phyloP scores from a whole-genome alignment of 1,140 invertebrate genomes.

The Drosophila sp. region DNA sequence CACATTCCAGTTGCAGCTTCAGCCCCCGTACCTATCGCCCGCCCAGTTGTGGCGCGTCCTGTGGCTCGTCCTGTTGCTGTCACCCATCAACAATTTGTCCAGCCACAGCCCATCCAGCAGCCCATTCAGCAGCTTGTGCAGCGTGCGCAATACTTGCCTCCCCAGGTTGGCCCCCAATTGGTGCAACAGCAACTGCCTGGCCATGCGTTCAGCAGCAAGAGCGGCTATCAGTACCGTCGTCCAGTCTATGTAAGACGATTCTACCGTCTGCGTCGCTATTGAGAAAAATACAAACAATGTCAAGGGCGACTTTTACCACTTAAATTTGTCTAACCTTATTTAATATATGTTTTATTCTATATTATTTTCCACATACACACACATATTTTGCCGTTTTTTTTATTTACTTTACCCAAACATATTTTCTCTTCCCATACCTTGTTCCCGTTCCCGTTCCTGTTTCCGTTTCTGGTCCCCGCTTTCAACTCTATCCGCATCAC shows the following conservation, averaged over 20 bases:
- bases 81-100: constrained; percentile 45
- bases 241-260: constrained; percentile 80
- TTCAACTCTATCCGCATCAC: constrained; percentile 36
- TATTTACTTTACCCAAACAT: constrained; percentile 31
- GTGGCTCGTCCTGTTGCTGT: constrained; percentile 39
- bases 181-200: constrained; percentile 57
- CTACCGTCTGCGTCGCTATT: constrained; percentile 69
- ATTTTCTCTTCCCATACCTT: constrained; percentile 28
- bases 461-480: constrained; percentile 19
- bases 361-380: constrained; percentile 26
- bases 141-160: constrained; percentile 55
- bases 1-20: constrained; percentile 13
- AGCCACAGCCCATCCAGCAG: constrained; percentile 35
- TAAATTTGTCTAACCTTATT: constrained; percentile 61
- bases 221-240: constrained; percentile 75
- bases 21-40: constrained; percentile 11
- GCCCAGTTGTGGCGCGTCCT: constrained; percentile 42
- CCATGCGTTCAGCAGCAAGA: constrained; percentile 64
- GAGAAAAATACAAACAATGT: constrained; percentile 11
- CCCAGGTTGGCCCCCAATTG: constrained; percentile 22
- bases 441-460: constrained; percentile 38
- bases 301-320: constrained; percentile 48
- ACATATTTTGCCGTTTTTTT: constrained; percentile 55
- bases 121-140: constrained; percentile 34
- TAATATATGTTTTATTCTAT: constrained; percentile 62